Evolutionary conservation across 2,888 invertebrate species (phyloP).

Genomic region (Xylota segnis): DNA sequence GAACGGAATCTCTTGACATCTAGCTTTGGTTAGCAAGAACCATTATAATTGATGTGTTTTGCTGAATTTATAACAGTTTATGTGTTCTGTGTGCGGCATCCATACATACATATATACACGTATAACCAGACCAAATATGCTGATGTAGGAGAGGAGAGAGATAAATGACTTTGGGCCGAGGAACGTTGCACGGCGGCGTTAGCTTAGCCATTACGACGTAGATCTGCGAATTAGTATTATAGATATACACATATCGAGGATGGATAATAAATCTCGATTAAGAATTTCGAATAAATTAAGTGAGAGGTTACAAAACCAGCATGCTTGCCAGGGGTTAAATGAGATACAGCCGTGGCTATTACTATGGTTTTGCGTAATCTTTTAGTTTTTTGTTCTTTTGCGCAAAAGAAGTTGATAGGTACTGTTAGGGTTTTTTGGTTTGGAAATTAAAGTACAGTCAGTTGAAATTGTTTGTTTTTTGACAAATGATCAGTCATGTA

Average conservation of each 20-base stretch:
- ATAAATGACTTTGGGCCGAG: background rate
- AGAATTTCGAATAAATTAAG: slow-evolving; percentile 56
- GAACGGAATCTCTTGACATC: slow-evolving; percentile 72
- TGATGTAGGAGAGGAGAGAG: slow-evolving; percentile 2
- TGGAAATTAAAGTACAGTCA: background rate
- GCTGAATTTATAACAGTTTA: slow-evolving; percentile 62
- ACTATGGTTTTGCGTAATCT: background rate
- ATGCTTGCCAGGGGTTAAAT: background rate
- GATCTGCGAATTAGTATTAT: slow-evolving; percentile 31
- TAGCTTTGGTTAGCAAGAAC: slow-evolving; percentile 45
- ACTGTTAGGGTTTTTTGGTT: slow-evolving; percentile 1
- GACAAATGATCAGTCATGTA: no score
- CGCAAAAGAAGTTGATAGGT: background rate
- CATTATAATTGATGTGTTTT: slow-evolving; percentile 63
- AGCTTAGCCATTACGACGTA: slow-evolving; percentile 27
- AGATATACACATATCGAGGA: slow-evolving; percentile 20
- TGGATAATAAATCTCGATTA: slow-evolving; percentile 60
- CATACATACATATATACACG: background rate
- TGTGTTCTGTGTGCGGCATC: slow-evolving; percentile 13
- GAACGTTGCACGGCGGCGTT: background rate
- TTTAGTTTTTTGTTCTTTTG: background rate
- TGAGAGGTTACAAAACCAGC: slow-evolving; percentile 21
- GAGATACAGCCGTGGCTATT: background rate
- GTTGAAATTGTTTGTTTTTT: no score
- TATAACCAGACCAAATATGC: background rate